phyloP scores from a whole-genome alignment of 2,797 vertebrate species.

The Pangasius larnaudii region DNA sequence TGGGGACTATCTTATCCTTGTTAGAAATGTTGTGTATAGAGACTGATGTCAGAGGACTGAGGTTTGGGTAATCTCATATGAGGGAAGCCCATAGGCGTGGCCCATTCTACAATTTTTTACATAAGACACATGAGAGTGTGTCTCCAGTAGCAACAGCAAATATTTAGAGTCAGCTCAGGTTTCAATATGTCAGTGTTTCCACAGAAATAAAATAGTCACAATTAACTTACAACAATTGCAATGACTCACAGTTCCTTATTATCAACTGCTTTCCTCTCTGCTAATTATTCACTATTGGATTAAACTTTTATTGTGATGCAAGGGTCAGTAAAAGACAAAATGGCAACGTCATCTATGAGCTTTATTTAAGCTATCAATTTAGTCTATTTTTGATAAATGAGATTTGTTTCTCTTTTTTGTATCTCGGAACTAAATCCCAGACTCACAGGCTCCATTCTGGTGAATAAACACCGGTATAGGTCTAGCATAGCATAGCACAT shows the following conservation, averaged over 20 bases:
- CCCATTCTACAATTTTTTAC: constrained; percentile 6
- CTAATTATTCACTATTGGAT: not conserved
- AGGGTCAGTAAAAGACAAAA: not conserved
- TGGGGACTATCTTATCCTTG: not conserved
- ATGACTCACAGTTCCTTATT: not conserved
- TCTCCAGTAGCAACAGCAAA: not conserved
- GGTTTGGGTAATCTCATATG: constrained; percentile 21
- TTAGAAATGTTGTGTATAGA: not conserved
- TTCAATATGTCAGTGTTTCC: not conserved
- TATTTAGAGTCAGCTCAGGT: constrained; percentile 1
- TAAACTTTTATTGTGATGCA: constrained; percentile 11
- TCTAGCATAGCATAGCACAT: not conserved
- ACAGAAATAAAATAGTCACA: not conserved
- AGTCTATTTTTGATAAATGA: constrained; percentile 29
- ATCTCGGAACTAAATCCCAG: not conserved
- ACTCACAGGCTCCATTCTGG: not conserved
- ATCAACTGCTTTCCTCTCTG: not conserved
- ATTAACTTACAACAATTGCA: not conserved
- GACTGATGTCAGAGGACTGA: constrained; percentile 13
- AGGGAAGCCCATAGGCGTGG: constrained; percentile 32
- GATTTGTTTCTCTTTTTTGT: constrained; percentile 26
- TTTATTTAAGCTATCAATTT: constrained; percentile 32
- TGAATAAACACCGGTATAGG: constrained; percentile 12
- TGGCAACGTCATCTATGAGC: not conserved
- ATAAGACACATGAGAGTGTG: constrained; percentile 6